These are phyloP conservation scores for Nomada goodeniana DNA, from an alignment of 2,888 invertebrate genomes.

Conservation along the genomic window DNA sequence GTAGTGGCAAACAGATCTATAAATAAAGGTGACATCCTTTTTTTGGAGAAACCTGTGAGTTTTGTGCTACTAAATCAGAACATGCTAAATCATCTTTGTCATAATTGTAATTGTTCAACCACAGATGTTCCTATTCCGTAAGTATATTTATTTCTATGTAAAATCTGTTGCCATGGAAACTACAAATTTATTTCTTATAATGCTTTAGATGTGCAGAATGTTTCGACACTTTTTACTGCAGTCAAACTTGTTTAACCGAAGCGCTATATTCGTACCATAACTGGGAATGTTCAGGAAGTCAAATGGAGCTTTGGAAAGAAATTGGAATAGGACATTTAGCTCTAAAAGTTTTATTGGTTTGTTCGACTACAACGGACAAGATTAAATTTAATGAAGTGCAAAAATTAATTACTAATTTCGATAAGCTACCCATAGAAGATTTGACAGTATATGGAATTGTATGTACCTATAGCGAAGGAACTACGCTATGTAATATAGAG, in stretches of 20 bases:
- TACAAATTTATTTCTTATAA: background rate
- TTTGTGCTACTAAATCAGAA: conserved; percentile 88
- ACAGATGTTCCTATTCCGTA: conserved; percentile 87
- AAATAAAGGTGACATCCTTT: conserved; percentile 89
- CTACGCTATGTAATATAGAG: background rate
- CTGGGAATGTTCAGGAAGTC: conserved; percentile 90
- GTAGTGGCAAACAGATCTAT: conserved; percentile 87
- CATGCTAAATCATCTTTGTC: conserved; percentile 87
- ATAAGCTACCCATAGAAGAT: conserved; percentile 88
- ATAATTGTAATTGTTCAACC: conserved; percentile 89
- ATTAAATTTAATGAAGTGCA: conserved; percentile 88
- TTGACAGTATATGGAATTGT: conserved; percentile 90
- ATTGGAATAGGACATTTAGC: conserved; percentile 93
- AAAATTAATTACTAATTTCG: conserved; percentile 90
- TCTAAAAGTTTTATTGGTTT: conserved; percentile 88
- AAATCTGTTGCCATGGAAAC: background rate
- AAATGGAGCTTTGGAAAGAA: conserved; percentile 87
- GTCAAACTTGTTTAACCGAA: conserved; percentile 86
- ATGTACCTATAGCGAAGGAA: conserved; percentile 77
- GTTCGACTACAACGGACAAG: conserved; percentile 81
- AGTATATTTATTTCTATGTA: conserved; percentile 79
- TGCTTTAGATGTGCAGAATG: conserved; percentile 88
- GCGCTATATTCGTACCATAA: conserved; percentile 87
- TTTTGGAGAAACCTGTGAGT: conserved; percentile 92
- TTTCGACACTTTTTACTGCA: conserved; percentile 89